phyloP scores from a whole-genome alignment of 2,888 invertebrate genomes.

The Plebejus argus region DNA sequence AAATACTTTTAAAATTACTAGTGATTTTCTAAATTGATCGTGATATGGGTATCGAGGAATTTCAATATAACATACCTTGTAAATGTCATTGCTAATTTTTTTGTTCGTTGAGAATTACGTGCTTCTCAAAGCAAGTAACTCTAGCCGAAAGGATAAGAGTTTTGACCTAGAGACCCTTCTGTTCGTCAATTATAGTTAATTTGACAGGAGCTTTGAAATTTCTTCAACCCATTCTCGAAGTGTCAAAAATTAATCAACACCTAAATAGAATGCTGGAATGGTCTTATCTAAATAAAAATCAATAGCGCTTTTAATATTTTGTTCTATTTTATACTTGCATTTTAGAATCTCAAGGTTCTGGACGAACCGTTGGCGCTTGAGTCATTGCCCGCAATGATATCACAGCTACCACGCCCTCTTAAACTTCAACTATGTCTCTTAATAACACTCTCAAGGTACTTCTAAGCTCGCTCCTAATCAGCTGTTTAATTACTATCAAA shows the following conservation, averaged over 20 bases:
- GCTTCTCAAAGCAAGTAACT: neutral
- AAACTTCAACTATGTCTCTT: conserved; percentile 44
- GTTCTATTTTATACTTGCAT: conserved; percentile 60
- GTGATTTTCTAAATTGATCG: conserved; percentile 36
- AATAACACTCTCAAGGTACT: conserved; percentile 42
- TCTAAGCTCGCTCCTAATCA: conserved; percentile 49
- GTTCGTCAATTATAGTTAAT: neutral
- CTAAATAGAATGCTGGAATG: conserved; percentile 73
- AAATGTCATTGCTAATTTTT: conserved; percentile 49
- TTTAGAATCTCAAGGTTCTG: conserved; percentile 55
- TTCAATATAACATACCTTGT: conserved; percentile 49
- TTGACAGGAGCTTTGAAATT: conserved; percentile 41
- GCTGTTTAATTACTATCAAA: conserved; percentile 46
- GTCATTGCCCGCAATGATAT: conserved; percentile 57
- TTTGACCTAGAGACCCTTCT: neutral
- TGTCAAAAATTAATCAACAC: conserved; percentile 58
- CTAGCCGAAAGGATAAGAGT: neutral
- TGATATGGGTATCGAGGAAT: conserved; percentile 46
- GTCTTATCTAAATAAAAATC: conserved; percentile 53
- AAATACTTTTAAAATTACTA: conserved; percentile 40
- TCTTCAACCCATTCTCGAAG: conserved; percentile 65
- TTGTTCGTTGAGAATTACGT: neutral
- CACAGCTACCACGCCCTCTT: conserved; percentile 63
- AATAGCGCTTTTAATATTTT: conserved; percentile 58
- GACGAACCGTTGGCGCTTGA: conserved; percentile 46